phyloP scores from a whole-genome alignment of 2,797 vertebrate species.

The Fistularia tabacaria region DNA sequence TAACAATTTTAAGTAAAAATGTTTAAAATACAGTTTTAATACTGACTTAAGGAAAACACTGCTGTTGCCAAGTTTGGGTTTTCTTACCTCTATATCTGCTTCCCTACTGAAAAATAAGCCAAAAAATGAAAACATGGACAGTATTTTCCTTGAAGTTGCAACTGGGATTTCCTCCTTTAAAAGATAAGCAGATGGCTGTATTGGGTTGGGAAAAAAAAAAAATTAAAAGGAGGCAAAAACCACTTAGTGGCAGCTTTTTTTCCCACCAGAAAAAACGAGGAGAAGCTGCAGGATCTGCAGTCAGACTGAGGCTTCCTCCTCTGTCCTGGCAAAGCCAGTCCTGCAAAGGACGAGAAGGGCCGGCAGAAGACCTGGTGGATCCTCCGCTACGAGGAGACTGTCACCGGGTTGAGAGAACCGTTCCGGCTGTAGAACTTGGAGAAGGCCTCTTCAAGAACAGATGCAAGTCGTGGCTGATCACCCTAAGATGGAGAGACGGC shows the following conservation, averaged over 20 bases:
- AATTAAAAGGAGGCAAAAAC: constrained; percentile 47
- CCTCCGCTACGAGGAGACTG: constrained; percentile 89
- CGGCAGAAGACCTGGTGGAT: constrained; percentile 25
- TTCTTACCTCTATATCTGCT: constrained; percentile 17
- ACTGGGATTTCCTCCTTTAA: constrained; percentile 63
- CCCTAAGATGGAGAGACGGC: constrained; percentile 68
- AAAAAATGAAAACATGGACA: constrained; percentile 34
- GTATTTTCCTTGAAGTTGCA: constrained; percentile 58
- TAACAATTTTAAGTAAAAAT: constrained; percentile 64
- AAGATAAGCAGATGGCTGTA: constrained; percentile 73
- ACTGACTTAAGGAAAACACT: constrained; percentile 68
- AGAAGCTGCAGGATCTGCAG: constrained; percentile 50
- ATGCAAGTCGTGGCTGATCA: constrained; percentile 89
- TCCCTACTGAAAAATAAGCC: constrained; percentile 34
- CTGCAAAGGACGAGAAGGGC: constrained; percentile 44
- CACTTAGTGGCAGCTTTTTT: constrained; percentile 66
- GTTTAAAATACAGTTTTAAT: constrained; percentile 71
- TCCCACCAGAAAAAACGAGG: constrained; percentile 56
- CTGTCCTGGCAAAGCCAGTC: constrained; percentile 59
- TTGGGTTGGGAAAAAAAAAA: constrained; percentile 30
- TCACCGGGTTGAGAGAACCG: constrained; percentile 88
- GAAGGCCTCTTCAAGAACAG: constrained; percentile 96
- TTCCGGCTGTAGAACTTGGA: constrained; percentile 93
- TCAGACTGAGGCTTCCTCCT: constrained; percentile 54
- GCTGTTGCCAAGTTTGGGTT: constrained; percentile 16